Evolutionary conservation across 2,888 invertebrate genomes (phyloP).

Genomic region (Drosophila prostipennis): DNA sequence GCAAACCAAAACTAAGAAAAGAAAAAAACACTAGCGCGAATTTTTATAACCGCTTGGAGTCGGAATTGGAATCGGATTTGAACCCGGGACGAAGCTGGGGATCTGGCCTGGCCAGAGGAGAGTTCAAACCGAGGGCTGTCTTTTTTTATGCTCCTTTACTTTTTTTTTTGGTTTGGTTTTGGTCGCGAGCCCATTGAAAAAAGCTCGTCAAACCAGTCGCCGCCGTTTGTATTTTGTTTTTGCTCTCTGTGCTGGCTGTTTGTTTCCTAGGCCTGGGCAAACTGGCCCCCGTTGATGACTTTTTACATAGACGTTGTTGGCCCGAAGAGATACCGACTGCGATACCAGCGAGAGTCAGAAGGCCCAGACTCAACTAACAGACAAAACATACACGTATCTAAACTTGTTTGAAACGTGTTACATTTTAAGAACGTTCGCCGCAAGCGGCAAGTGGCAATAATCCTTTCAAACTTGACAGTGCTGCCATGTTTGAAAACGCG

Average conservation of each 20-base stretch:
- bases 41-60: conserved; percentile 68
- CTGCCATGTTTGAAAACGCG: conserved; percentile 31
- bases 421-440: conserved; percentile 77
- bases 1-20: not conserved
- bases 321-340: conserved; percentile 57
- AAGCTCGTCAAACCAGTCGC: conserved; percentile 75
- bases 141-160: conserved; percentile 4
- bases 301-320: conserved; percentile 64
- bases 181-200: conserved; percentile 67
- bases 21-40: conserved; percentile 44
- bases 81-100: conserved; percentile 31
- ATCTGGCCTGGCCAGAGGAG: conserved; percentile 40
- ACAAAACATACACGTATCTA: conserved; percentile 66
- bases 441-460: conserved; percentile 78
- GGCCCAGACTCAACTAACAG: conserved; percentile 33
- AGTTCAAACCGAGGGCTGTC: conserved; percentile 56
- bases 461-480: conserved; percentile 74
- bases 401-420: conserved; percentile 79
- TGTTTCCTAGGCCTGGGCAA: conserved; percentile 60
- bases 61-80: conserved; percentile 35
- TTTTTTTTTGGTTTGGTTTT: conserved; percentile 8
- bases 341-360: conserved; percentile 21
- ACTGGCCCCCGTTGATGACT: conserved; percentile 70
- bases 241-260: conserved; percentile 31
- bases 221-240: conserved; percentile 55